Conservation (phyloP, 2,113 vertebrate genomes). For the Calyptommatus sinebrachiatus region DNA sequence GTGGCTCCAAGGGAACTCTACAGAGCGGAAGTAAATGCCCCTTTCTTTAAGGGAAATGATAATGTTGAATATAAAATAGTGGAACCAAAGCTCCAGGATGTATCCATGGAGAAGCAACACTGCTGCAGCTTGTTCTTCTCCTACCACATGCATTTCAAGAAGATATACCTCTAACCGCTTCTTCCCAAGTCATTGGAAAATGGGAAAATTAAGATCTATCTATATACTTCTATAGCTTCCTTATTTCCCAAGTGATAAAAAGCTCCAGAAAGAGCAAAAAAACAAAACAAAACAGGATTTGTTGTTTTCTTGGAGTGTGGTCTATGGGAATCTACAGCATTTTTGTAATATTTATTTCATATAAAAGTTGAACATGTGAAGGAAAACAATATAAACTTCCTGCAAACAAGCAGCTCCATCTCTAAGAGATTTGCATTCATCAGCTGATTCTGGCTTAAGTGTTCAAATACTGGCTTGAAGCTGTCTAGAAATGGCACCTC, state of each 20-base stretch:
- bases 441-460: too few species aligned
- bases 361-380: not conserved
- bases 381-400: not conserved
- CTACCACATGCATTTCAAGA: too few species aligned
- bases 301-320: not conserved
- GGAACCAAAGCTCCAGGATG: not conserved
- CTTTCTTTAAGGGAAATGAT: not conserved
- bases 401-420: not conserved
- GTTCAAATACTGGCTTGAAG: not conserved
- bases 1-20: not conserved
- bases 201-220: not conserved
- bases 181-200: not conserved
- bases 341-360: not conserved
- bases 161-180: not conserved
- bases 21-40: not conserved
- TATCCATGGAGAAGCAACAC: not conserved
- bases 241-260: not conserved
- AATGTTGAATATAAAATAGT: not conserved
- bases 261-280: not conserved
- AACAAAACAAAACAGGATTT: too few species aligned
- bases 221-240: not conserved
- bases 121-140: not conserved
- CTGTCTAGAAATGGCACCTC: not conserved
- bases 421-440: too few species aligned
- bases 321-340: not conserved